phyloP scores from a whole-genome alignment of 2,797 vertebrate species.

The Gallinago nigripennis region DNA sequence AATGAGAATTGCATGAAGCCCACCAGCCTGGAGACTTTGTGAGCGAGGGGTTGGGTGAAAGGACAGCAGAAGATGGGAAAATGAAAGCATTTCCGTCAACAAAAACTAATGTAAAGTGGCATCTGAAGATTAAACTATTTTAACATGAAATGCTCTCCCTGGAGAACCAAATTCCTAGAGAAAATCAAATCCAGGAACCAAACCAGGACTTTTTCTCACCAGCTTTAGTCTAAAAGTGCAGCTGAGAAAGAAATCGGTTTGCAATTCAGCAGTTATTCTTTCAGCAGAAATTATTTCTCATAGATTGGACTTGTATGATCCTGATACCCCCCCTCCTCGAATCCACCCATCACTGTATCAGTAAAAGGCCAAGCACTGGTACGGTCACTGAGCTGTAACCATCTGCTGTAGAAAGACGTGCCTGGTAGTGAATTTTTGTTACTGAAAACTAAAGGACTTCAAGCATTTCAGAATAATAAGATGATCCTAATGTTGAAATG shows the following conservation, averaged over 20 bases:
- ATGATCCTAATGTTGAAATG: not conserved
- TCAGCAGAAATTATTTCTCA: not conserved
- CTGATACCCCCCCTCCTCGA: not conserved
- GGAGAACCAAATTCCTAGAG: not conserved
- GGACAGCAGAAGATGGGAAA: not conserved
- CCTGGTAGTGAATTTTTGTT: not conserved
- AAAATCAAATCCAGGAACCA: not conserved
- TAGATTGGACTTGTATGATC: not conserved
- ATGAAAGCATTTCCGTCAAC: not conserved
- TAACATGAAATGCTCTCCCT: not conserved
- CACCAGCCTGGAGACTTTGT: not conserved
- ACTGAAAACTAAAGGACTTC: not conserved
- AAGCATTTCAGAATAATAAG: not conserved
- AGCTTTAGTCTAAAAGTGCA: not conserved
- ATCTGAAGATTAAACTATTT: not conserved
- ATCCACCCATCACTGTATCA: not conserved
- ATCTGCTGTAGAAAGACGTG: not conserved
- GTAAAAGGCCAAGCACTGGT: not conserved
- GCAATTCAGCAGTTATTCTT: not conserved
- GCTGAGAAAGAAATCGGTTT: not conserved
- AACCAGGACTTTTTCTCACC: not conserved
- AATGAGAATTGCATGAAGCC: not conserved
- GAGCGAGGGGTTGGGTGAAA: not conserved
- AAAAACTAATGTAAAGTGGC: not conserved
- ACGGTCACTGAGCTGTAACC: not conserved